Evolutionary conservation across 1,140 invertebrate species (phyloP).

Genomic region (Drosophila willistoni): DNA sequence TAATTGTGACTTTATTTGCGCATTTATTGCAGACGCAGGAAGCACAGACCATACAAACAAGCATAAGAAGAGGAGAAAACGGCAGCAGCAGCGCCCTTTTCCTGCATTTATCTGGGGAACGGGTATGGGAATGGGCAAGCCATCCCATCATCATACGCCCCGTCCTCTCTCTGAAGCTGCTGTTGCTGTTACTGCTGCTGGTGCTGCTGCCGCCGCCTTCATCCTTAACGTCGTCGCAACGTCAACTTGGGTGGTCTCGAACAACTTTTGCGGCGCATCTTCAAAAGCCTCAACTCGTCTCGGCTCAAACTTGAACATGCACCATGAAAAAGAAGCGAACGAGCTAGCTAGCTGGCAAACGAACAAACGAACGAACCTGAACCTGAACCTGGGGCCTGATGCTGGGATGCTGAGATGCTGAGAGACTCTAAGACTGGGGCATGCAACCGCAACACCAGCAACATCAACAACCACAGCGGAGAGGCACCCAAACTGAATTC

Average conservation of each 20-base stretch:
- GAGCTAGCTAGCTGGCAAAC: too few species aligned
- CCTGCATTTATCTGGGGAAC: slow-evolving; percentile 37
- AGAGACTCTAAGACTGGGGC: slow-evolving; percentile 37
- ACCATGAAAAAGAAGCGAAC: slow-evolving; percentile 39
- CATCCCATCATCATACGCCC: slow-evolving; percentile 23
- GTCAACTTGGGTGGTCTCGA: slow-evolving; percentile 83
- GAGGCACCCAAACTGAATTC: slow-evolving; percentile 78
- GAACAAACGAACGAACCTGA: slow-evolving; percentile 53
- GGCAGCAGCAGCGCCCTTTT: slow-evolving; percentile 54
- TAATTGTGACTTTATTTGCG: slow-evolving; percentile 82
- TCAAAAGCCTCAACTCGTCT: slow-evolving; percentile 65
- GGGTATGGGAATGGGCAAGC: too few species aligned
- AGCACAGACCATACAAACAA: slow-evolving; percentile 29
- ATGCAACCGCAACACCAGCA: slow-evolving; percentile 63
- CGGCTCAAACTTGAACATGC: slow-evolving; percentile 78
- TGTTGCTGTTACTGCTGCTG: too few species aligned
- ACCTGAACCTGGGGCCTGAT: slow-evolving; percentile 35
- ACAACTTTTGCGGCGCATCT: slow-evolving; percentile 80
- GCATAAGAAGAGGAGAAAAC: slow-evolving; percentile 19
- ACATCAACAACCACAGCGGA: slow-evolving; percentile 14
- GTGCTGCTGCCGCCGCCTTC: slow-evolving; percentile 14
- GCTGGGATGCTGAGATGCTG: slow-evolving; percentile 24
- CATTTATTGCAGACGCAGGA: slow-evolving; percentile 69
- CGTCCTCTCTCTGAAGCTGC: too few species aligned
- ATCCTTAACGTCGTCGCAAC: slow-evolving; percentile 46